phyloP scores from a whole-genome alignment of 2,888 invertebrate genomes.

The Abrostola tripartita region DNA sequence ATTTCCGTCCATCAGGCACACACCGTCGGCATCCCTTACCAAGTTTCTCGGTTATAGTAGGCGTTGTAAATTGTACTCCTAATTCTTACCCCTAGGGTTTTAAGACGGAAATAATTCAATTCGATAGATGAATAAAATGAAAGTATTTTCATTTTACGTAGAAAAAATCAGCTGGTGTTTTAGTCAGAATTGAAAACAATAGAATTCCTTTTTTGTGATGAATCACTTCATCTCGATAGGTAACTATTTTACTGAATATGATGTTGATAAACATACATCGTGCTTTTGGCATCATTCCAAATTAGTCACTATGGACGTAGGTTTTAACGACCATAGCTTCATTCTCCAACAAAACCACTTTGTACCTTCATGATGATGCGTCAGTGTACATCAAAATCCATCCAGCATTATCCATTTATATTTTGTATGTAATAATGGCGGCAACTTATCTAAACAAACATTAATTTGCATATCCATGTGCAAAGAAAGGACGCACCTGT shows the following conservation, averaged over 20 bases:
- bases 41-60: too few relatives aligned
- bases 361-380: not conserved
- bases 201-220: constrained; percentile 1
- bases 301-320: constrained; percentile 1
- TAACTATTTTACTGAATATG: not conserved
- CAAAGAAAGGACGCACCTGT: not conserved
- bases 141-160: not conserved
- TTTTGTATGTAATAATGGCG: not conserved
- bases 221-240: not conserved
- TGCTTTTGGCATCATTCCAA: constrained; percentile 22
- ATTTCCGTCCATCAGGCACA: too few relatives aligned
- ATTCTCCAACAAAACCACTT: not conserved
- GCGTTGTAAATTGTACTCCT: too few relatives aligned
- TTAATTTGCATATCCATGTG: not conserved
- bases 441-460: not conserved
- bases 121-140: too few relatives aligned
- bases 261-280: constrained; percentile 24
- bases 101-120: too few relatives aligned
- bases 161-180: not conserved
- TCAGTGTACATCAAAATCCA: not conserved
- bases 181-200: not conserved
- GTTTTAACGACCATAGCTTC: not conserved
- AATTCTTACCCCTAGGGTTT: too few relatives aligned
- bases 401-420: not conserved
- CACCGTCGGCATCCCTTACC: too few relatives aligned